These are phyloP conservation scores for Mugil cephalus DNA, from an alignment of 2,113 vertebrate genomes.

Conservation along the genomic window DNA sequence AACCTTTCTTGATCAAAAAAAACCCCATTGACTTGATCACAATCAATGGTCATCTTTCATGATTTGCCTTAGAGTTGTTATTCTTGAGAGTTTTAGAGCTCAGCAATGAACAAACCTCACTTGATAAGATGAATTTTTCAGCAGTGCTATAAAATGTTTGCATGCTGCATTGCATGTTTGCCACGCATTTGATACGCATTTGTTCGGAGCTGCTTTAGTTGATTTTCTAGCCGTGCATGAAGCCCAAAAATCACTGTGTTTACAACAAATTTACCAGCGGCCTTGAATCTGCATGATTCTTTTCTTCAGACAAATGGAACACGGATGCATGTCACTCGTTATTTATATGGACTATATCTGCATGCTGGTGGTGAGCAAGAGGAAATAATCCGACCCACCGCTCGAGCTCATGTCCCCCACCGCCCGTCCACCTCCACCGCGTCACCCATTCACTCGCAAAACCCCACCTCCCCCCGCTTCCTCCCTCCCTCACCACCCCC, in stretches of 20 bases:
- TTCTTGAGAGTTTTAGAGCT: background rate
- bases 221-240: conserved; percentile 9
- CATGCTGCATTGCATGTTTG: conserved; percentile 22
- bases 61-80: background rate
- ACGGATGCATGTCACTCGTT: conserved; percentile 12
- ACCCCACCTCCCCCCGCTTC: conserved; percentile 2
- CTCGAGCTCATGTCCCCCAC: conserved; percentile 41
- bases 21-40: background rate
- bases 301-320: background rate
- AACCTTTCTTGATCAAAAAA: background rate
- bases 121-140: conserved; percentile 14
- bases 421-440: conserved; percentile 1
- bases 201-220: conserved; percentile 7
- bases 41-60: background rate
- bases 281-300: conserved; percentile 31
- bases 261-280: too few relatives aligned
- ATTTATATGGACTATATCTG: background rate
- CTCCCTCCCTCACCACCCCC: conserved; percentile 34
- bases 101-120: background rate
- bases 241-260: background rate
- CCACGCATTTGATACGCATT: conserved; percentile 1
- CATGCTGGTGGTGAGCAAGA: conserved; percentile 87
- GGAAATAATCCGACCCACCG: conserved; percentile 3
- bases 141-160: conserved; percentile 11
- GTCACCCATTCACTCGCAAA: background rate